Evolutionary conservation across 2,888 invertebrate species (phyloP).

Genomic region (Melipona bicolor): DNA sequence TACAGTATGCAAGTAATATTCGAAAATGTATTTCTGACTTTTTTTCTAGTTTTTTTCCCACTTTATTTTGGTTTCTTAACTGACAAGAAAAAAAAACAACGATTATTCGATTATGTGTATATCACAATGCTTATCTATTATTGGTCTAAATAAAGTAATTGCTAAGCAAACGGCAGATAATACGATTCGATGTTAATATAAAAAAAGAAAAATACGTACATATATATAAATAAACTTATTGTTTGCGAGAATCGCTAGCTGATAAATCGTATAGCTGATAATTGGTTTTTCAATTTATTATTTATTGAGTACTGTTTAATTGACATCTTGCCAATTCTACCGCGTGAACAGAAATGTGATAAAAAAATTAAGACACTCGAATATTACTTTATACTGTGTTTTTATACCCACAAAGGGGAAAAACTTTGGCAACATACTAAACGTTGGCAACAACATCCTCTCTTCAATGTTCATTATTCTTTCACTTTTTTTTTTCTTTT

Average conservation of each 20-base stretch:
- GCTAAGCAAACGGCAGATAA: slow-evolving; percentile 23
- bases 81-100: slow-evolving; percentile 15
- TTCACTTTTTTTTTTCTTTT: slow-evolving; percentile 31
- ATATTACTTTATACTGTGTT: slow-evolving; percentile 73
- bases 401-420: slow-evolving; percentile 71
- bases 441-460: slow-evolving; percentile 80
- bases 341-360: slow-evolving; percentile 26
- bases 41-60: neutral
- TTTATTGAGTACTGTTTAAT: slow-evolving; percentile 9
- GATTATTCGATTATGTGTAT: slow-evolving; percentile 10
- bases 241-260: neutral
- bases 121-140: slow-evolving; percentile 47
- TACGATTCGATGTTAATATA: slow-evolving; percentile 6
- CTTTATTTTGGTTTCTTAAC: slow-evolving; percentile 6
- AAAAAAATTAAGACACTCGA: slow-evolving; percentile 56
- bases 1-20: slow-evolving; percentile 62
- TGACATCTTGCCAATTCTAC: slow-evolving; percentile 5
- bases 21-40: slow-evolving; percentile 31
- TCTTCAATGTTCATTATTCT: slow-evolving; percentile 61
- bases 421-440: slow-evolving; percentile 82
- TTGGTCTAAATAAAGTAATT: slow-evolving; percentile 17
- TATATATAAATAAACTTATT: slow-evolving; percentile 31
- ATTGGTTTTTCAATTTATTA: neutral
- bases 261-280: neutral
- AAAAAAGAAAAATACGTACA: neutral